These are phyloP conservation scores for Morpho helenor DNA, from an alignment of 2,888 invertebrate genomes.

Conservation along the genomic window DNA sequence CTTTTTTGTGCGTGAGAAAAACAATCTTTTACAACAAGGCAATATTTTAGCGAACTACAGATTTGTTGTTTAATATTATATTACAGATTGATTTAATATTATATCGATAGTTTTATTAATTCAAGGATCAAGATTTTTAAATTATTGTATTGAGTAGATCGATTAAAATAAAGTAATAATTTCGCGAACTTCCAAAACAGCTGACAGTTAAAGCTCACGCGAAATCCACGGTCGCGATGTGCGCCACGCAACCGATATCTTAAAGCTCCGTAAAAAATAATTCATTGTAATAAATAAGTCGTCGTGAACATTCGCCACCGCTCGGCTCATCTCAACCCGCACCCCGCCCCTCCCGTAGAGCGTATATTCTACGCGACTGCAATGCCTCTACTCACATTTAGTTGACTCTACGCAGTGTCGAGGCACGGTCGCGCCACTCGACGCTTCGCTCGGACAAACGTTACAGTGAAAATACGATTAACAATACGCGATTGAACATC, in stretches of 20 bases:
- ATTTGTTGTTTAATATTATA: no score
- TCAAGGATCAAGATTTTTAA: not conserved
- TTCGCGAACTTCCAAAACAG: slow-evolving; percentile 34
- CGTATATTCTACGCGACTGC: slow-evolving; percentile 70
- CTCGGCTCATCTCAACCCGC: slow-evolving; percentile 69
- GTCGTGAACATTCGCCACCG: slow-evolving; percentile 75
- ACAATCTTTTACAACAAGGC: no score
- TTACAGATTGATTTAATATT: no score
- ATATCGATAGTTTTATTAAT: no score
- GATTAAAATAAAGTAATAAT: slow-evolving; percentile 8
- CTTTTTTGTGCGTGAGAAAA: no score
- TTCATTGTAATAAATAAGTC: slow-evolving; percentile 77
- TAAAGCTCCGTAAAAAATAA: slow-evolving; percentile 73
- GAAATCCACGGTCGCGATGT: slow-evolving; percentile 58
- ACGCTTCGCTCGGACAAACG: slow-evolving; percentile 62
- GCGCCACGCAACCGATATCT: slow-evolving; percentile 53
- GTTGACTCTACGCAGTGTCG: slow-evolving; percentile 71
- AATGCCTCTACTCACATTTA: slow-evolving; percentile 64
- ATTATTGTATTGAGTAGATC: not conserved
- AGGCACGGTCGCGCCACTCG: slow-evolving; percentile 71
- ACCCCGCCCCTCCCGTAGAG: slow-evolving; percentile 50
- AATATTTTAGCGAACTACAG: no score
- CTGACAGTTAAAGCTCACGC: slow-evolving; percentile 56
- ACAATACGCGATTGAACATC: slow-evolving; percentile 52
- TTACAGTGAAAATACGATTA: slow-evolving; percentile 67